phyloP scores from a whole-genome alignment of 2,797 vertebrate genomes.

The Triplophysa yarkandensis region DNA sequence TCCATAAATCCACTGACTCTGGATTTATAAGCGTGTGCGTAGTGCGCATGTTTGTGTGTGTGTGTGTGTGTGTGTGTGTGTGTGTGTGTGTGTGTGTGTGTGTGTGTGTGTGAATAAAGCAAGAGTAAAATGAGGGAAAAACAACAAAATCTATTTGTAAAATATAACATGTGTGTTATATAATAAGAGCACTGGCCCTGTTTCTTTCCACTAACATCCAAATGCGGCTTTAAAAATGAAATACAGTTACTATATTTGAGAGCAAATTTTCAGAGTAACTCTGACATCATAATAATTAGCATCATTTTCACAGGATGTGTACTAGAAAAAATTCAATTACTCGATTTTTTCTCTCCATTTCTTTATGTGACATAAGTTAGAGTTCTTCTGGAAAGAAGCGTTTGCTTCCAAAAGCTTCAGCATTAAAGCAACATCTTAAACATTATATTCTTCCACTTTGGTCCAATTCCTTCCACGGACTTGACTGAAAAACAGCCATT shows the following conservation, averaged over 20 bases:
- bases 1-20: background rate
- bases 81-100: background rate
- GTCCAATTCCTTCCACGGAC: background rate
- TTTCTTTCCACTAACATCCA: background rate
- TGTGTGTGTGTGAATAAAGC: background rate
- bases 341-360: conserved; percentile 4
- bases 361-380: conserved; percentile 1
- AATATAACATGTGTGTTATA: conserved; percentile 1
- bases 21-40: no score
- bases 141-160: background rate
- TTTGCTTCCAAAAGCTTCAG: conserved; percentile 7
- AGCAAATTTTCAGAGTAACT: conserved; percentile 36
- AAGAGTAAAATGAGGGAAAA: background rate
- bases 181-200: background rate
- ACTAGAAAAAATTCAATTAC: conserved; percentile 18
- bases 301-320: conserved; percentile 2
- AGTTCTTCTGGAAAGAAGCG: background rate
- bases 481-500: background rate
- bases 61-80: background rate
- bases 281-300: conserved; percentile 31
- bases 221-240: background rate
- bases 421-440: conserved; percentile 29
- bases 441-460: background rate
- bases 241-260: conserved; percentile 21
- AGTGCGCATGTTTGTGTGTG: background rate